Conservation (phyloP, 1,140 invertebrate genomes). For the Cydia splendana region DNA sequence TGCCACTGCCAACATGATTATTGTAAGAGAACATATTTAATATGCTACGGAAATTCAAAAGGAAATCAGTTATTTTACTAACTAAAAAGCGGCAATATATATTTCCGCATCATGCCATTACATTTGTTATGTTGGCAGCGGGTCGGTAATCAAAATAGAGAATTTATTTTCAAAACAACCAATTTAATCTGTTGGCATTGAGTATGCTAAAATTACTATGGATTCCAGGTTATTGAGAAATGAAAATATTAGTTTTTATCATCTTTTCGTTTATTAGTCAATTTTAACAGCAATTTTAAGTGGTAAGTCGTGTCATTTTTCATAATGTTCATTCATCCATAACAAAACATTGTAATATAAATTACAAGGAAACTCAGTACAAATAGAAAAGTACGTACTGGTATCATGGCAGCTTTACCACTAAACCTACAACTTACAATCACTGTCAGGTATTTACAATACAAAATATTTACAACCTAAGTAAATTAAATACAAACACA, state of each 20-base stretch:
- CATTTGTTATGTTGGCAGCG: conserved; percentile 25
- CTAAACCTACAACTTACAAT: conserved; percentile 71
- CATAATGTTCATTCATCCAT: conserved; percentile 33
- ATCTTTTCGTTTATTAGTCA: conserved; percentile 58
- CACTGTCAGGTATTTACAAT: conserved; percentile 69
- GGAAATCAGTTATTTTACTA: not conserved
- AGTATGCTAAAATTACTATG: not conserved
- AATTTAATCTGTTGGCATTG: conserved; percentile 10
- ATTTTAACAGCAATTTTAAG: conserved; percentile 72
- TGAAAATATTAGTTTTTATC: not conserved
- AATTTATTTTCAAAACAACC: conserved; percentile 27
- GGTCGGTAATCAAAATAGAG: conserved; percentile 20
- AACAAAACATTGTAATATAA: conserved; percentile 31
- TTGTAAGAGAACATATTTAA: not conserved
- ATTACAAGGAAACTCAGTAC: conserved; percentile 28
- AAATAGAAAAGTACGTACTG: conserved; percentile 45
- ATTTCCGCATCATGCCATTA: conserved; percentile 13
- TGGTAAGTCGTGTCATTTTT: conserved; percentile 55
- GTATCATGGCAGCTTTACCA: conserved; percentile 46
- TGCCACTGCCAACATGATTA: not conserved
- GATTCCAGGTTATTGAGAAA: not conserved
- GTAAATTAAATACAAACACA: conserved; percentile 57
- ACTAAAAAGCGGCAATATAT: not conserved
- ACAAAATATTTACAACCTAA: conserved; percentile 70
- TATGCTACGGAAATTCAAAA: not conserved